Base-by-base conservation (phyloP, 1,140 invertebrate genomes). In the Ceratina japonica region DNA sequence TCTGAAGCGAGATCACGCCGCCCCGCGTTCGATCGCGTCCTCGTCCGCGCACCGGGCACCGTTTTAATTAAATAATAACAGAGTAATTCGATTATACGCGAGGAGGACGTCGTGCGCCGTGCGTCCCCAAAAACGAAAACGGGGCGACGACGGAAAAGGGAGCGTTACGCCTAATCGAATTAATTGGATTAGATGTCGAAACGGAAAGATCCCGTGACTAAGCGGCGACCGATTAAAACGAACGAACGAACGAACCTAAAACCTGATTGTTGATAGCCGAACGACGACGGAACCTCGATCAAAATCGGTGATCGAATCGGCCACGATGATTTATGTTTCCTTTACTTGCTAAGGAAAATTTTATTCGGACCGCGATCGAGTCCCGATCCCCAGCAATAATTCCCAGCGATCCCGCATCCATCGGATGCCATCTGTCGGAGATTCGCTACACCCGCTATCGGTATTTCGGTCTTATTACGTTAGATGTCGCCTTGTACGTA, bases 41-140 rank as follows among this genome's bases (percentile, higher is more conserved):
- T 56, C 16, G 54, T n/a, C n/a, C n/a, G n/a, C n/a, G 54, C 15
- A 56, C 37, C 37, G 37, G 37, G 37, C 37, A 44, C 37, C 2
- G 37, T 44, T 44, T 44, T 56, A 77, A 77, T 77, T 77, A 71
- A 77, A 52, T 71, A 72, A 71, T 62, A 72, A 56, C 0, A 77
- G 31, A 51, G 27, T 77, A 77, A 77, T 77, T 62, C 12, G 63
- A 77, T 77, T 77, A n/a, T n/a, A 77, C 13, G 12, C 7, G 59
- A 13, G 10, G 54, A 49, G 59, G 22, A 56, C 1, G n/a, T 56
- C n/a, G n/a, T n/a, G n/a, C n/a, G n/a, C 2, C n/a, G 62, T 52
- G 61, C 16, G 68, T 73, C 69, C 68, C 18, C 72, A 78, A 78
- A 77, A 61, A 65, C 73, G 65, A 59, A 76, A 76, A 64, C 49